Percentiles rank a stretch among this genome's conserved stretches.
These are phyloP conservation scores for Paramormyrops kingsleyae DNA, from an alignment of 2,113 vertebrate species.

Conservation along the genomic window DNA sequence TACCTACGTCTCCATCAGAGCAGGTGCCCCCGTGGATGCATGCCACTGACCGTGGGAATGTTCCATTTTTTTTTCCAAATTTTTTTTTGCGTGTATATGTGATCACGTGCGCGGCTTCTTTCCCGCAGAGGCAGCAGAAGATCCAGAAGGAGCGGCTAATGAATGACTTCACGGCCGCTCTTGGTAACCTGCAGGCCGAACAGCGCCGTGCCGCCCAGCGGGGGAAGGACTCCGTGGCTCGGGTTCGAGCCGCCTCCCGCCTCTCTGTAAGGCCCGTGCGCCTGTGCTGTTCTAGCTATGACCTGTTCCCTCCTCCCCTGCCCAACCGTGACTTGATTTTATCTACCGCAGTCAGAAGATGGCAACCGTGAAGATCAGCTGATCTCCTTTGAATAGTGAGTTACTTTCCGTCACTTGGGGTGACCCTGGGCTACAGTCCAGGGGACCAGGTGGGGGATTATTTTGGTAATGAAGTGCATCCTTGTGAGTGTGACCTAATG, in stretches of 20 bases:
- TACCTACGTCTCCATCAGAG: slow-evolving; percentile 73
- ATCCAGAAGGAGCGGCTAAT: slow-evolving; percentile 91
- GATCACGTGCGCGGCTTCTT: background rate
- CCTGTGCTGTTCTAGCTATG: background rate
- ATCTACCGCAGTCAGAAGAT: slow-evolving; percentile 69
- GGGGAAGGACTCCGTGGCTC: slow-evolving; percentile 83
- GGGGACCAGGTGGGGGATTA: background rate
- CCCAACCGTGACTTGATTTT: background rate
- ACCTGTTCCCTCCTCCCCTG: background rate
- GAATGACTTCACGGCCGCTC: slow-evolving; percentile 88
- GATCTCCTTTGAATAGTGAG: slow-evolving; percentile 90
- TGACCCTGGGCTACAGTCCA: background rate
- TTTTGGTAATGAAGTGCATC: background rate
- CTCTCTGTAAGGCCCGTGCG: slow-evolving; percentile 62
- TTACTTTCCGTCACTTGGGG: background rate
- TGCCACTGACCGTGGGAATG: background rate
- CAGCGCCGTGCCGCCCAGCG: slow-evolving; percentile 85
- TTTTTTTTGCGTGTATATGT: background rate
- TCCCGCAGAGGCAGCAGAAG: slow-evolving; percentile 82
- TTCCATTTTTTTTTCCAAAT: background rate
- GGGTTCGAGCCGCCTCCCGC: slow-evolving; percentile 81
- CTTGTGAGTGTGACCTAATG: background rate
- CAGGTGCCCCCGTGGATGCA: slow-evolving; percentile 58
- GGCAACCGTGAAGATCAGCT: slow-evolving; percentile 78
- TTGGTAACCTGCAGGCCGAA: slow-evolving; percentile 85